Evolutionary conservation across 2,888 invertebrate species (phyloP), one percentile per base, ranked within the genome.

Genomic region (Diaprepes abbreviatus): DNA sequence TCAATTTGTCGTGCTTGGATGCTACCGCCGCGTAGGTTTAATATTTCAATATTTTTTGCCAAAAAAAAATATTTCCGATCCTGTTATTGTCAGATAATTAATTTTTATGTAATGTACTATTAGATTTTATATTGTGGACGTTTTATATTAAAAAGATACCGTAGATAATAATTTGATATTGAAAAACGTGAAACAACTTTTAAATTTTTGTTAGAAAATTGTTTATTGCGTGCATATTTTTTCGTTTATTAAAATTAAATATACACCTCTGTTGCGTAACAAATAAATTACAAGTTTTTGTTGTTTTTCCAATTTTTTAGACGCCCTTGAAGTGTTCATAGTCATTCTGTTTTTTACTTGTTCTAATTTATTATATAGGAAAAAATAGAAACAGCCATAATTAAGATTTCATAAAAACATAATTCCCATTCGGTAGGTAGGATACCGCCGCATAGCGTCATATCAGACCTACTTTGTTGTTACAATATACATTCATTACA

Each of bases 211-310:
- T 64, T 54, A 54, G 54, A 64, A 54, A 62, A 62, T 62, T 36
- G 62, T 62, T 59, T 62, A 66, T 60, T 65, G 70, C 65, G 70
- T 70, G 65, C 64, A 59, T 17, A 65, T 65, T 70, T 70, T 70
- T 70, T 65, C 36, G 54, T 66, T 59, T 65, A 66, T 54, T 66
- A 65, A 70, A 70, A 66, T 70, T 65, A 36, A 66, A 70, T 70
- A 70, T 70, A 58, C 65, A 43, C 64, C 50, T 65, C 45, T 52
- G 60, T 66, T 70, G 60, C 70, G 70, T 70, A 70, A 70, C 65
- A 58, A 65, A 66, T 66, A 70, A 70, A 69, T 65, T 70, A 59
- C 58, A 21, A 66, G 55, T 71, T 71, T 66, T 66, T 66, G 58
- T 66, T 57, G 35, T 57, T 66, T 71, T 71, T 66, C 48, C 45